Percentiles rank a stretch among this genome's conserved stretches.
Conservation (phyloP, 2,797 vertebrate genomes). For the Neomorphus geoffroyi region DNA sequence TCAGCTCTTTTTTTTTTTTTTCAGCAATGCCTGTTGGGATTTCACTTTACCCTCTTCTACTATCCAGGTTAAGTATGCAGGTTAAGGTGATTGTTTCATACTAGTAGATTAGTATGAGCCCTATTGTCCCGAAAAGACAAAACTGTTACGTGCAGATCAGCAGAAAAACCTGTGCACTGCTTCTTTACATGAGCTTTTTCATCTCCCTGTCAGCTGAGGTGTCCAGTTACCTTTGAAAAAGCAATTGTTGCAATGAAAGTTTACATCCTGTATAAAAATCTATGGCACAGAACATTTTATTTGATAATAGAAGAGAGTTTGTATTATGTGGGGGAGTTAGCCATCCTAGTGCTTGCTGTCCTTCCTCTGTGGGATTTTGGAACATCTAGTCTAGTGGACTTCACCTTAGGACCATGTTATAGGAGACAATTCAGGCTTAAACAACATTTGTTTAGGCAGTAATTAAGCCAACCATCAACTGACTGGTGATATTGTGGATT, state of each 20-base stretch:
- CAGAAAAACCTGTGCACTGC: background rate
- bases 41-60: background rate
- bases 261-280: background rate
- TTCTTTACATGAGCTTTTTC: background rate
- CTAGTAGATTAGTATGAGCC: background rate
- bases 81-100: background rate
- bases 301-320: background rate
- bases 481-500: background rate
- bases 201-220: background rate
- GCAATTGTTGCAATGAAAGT: background rate
- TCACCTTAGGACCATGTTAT: background rate
- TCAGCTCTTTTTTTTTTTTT: background rate
- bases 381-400: background rate
- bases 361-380: background rate
- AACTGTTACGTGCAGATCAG: background rate
- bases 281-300: background rate
- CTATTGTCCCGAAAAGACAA: background rate
- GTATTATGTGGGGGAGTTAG: background rate
- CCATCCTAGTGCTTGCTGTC: background rate
- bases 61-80: background rate
- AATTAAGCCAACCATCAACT: background rate
- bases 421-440: background rate
- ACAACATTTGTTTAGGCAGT: background rate
- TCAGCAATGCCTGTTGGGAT: background rate
- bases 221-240: background rate